Evolutionary conservation across 1,140 invertebrate species (phyloP).

Genomic region (Drosophila aff.): DNA sequence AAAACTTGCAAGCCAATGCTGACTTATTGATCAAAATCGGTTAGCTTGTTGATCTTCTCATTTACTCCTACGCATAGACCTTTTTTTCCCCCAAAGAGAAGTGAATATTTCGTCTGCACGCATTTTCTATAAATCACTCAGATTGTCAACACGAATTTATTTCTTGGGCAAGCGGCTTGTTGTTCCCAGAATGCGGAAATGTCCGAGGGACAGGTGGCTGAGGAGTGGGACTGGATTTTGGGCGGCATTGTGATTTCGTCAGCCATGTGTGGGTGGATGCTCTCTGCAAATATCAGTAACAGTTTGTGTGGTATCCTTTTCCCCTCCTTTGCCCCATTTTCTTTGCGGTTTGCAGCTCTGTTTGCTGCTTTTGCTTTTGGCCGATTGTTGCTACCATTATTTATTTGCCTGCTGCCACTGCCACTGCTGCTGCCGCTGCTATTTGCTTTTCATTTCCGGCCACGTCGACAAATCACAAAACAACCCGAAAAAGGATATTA

Average conservation of each 20-base stretch:
- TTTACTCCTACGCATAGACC: conserved; percentile 17
- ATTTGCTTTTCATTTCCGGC: conserved; percentile 83
- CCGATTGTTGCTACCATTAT: conserved; percentile 52
- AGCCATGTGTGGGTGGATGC: conserved; percentile 28
- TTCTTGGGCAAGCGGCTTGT: conserved; percentile 56
- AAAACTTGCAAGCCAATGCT: neutral
- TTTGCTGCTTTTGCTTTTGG: conserved; percentile 55
- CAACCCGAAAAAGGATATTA: conserved; percentile 75
- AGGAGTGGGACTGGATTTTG: neutral
- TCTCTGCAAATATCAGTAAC: conserved; percentile 33
- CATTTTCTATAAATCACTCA: conserved; percentile 77
- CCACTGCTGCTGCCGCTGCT: conserved; percentile 34
- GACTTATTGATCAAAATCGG: conserved; percentile 10
- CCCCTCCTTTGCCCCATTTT: conserved; percentile 23
- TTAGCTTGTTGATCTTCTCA: conserved; percentile 43
- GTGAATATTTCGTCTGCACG: conserved; percentile 65
- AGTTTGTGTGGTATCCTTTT: conserved; percentile 36
- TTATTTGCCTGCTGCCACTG: conserved; percentile 45
- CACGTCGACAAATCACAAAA: conserved; percentile 79
- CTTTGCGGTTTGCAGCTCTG: conserved; percentile 53
- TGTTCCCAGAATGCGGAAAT: conserved; percentile 64
- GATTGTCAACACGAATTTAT: conserved; percentile 77
- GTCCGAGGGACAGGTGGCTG: conserved; percentile 31
- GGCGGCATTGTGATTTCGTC: conserved; percentile 63
- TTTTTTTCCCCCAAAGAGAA: conserved; percentile 3